These are phyloP conservation scores for Bellardia bayeri DNA, from an alignment of 2,888 invertebrate genomes.

Conservation along the genomic window DNA sequence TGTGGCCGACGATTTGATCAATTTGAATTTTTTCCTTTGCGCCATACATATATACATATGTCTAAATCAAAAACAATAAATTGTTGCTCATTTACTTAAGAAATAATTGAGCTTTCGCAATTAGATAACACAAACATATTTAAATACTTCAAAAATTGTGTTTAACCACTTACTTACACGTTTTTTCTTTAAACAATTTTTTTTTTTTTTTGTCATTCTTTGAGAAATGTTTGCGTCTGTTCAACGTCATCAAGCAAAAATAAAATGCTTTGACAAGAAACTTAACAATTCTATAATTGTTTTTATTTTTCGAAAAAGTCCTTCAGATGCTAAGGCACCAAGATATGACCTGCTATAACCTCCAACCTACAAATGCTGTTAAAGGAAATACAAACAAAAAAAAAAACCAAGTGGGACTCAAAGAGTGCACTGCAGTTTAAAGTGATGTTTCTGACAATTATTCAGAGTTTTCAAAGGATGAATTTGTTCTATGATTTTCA, in stretches of 20 bases:
- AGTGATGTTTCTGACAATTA: constrained; percentile 25
- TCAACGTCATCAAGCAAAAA: constrained; percentile 24
- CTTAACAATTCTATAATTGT: neutral
- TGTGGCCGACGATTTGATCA: no score
- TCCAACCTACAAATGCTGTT: constrained; percentile 54
- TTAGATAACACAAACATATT: neutral
- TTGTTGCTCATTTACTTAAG: no score
- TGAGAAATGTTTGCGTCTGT: constrained; percentile 13
- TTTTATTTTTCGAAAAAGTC: constrained; percentile 45
- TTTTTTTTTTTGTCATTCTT: neutral
- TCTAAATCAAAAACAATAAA: no score
- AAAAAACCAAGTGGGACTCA: neutral
- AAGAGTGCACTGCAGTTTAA: constrained; percentile 18
- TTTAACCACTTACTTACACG: neutral
- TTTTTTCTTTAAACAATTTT: neutral
- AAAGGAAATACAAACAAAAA: constrained; percentile 8
- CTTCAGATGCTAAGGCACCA: constrained; percentile 64
- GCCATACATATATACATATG: no score
- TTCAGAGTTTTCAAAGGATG: constrained; percentile 34
- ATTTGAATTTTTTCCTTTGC: no score
- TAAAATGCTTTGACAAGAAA: constrained; percentile 33
- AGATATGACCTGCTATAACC: constrained; percentile 68
- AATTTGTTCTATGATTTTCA: neutral
- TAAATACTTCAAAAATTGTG: neutral
- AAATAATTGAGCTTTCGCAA: no score